Evolutionary conservation across 2,888 invertebrate genomes (phyloP), one percentile per base, ranked within the genome.

Genomic region (Drosophila picticornis): DNA sequence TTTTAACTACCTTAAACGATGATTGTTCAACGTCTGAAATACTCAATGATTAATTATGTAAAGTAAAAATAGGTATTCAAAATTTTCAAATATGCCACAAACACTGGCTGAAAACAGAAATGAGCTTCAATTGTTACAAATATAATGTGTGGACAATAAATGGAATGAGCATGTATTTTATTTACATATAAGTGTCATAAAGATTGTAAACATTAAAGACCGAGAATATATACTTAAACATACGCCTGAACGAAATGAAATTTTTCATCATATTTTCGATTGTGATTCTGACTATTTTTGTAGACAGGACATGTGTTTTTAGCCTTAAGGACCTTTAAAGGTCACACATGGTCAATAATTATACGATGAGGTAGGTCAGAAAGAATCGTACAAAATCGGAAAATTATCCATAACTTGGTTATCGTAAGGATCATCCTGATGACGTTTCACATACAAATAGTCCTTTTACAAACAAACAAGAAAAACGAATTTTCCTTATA

Each of bases 121-220:
- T 64, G 77, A 81, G 85, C 88, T 84, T 85, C 80, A 86, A 83
- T 83, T 83, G 72, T 60, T 70, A 70, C 59, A 64, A 55, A 67
- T 36, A 22, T 43, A 75, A 72, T 78, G 80, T 82, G 73, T 82
- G 75, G 85, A 85, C 85, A 85, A 85, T 85, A 88, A 85, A 72
- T 65, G 67, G 74, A 86, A 77, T 71, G 71, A 68, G 63, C 67
- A 81, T 79, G 73, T 78, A 69, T 79, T 85, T 68, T 61, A 72
- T 63, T 60, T 70, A 78, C 51, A 56, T 63, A 58, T 84, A 83
- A 84, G 74, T 52, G 66, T 72, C 61, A 66, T 57, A 53, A 77
- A 67, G 67, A 84, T 73, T 87, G 68, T 87, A 70, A 83, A 84
- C 63, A 66, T 71, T 62, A 86, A 85, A 85, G 88, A 85, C 88